These are phyloP conservation scores for Cydia pomonella DNA, from an alignment of 1,140 invertebrate genomes.

Conservation along the genomic window DNA sequence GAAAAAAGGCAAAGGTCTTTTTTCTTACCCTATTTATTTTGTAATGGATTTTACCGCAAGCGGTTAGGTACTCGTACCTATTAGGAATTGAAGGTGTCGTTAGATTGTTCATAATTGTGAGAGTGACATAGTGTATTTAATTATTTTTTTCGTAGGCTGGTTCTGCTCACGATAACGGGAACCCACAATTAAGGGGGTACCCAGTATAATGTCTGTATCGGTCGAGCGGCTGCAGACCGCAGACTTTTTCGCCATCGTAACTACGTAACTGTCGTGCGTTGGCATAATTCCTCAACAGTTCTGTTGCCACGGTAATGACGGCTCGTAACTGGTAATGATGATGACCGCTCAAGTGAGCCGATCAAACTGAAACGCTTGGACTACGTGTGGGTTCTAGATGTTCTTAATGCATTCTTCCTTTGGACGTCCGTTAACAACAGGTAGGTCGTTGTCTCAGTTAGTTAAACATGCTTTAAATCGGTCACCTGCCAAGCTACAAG, in stretches of 20 bases:
- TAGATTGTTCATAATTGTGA: not conserved
- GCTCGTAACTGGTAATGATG: slow-evolving; percentile 32
- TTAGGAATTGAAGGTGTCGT: not conserved
- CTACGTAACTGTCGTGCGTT: slow-evolving; percentile 26
- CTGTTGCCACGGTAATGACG: slow-evolving; percentile 14
- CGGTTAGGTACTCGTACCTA: no score
- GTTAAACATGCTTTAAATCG: slow-evolving; percentile 3
- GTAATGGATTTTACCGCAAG: no score
- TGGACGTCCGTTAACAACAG: not conserved
- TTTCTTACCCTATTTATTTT: not conserved
- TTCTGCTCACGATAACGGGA: slow-evolving; percentile 11
- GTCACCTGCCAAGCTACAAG: not conserved
- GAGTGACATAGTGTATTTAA: not conserved
- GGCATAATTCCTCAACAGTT: slow-evolving; percentile 22
- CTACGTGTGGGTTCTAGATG: not conserved
- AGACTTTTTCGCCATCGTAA: slow-evolving; percentile 29
- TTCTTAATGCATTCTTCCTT: not conserved
- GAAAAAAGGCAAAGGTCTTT: no score
- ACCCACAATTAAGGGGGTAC: slow-evolving; percentile 1
- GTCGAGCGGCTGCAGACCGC: slow-evolving; percentile 21
- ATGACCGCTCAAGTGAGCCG: not conserved
- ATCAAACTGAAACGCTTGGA: not conserved
- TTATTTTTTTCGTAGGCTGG: not conserved
- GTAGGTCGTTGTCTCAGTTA: not conserved
- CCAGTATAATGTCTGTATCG: slow-evolving; percentile 24